A percentile compares a stretch with the other conserved stretches of the same genome.
Conservation (phyloP, 35 echinoderm and acorn worm genomes). For the Ophiothrix spiculata region DNA sequence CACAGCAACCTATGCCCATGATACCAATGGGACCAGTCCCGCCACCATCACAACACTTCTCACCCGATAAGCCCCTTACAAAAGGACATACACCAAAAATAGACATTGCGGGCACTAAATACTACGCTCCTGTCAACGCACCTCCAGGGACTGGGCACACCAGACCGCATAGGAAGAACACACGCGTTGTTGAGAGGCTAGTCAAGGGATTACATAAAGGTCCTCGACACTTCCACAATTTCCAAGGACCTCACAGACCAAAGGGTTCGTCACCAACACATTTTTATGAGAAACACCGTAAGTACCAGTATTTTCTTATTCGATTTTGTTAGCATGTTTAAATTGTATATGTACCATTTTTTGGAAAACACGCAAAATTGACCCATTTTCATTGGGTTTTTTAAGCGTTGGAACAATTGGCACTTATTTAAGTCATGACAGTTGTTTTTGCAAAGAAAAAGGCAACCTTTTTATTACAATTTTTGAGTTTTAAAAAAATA, state of each 20-base stretch:
- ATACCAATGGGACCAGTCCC: not conserved
- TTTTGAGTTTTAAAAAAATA: no score
- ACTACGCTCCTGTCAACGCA: not conserved
- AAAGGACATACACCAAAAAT: not conserved
- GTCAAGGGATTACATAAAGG: not conserved
- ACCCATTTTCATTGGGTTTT: no score
- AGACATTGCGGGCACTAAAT: not conserved
- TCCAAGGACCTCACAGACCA: not conserved
- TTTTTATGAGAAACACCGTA: not conserved
- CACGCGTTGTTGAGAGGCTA: not conserved
- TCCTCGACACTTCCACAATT: not conserved
- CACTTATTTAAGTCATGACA: no score
- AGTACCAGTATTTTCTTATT: no score
- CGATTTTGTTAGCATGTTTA: no score
- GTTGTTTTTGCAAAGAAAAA: no score
- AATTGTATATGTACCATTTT: no score
- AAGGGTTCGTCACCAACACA: not conserved
- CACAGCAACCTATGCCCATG: not conserved
- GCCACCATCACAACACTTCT: not conserved
- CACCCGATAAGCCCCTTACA: not conserved
- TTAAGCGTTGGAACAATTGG: no score
- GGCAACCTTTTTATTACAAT: no score
- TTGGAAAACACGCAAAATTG: no score
- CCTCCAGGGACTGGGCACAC: not conserved
- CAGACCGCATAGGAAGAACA: not conserved